Evolutionary conservation across 1,140 invertebrate genomes (phyloP), one percentile per base, ranked within the genome.

Genomic region (Sycophila sp.): DNA sequence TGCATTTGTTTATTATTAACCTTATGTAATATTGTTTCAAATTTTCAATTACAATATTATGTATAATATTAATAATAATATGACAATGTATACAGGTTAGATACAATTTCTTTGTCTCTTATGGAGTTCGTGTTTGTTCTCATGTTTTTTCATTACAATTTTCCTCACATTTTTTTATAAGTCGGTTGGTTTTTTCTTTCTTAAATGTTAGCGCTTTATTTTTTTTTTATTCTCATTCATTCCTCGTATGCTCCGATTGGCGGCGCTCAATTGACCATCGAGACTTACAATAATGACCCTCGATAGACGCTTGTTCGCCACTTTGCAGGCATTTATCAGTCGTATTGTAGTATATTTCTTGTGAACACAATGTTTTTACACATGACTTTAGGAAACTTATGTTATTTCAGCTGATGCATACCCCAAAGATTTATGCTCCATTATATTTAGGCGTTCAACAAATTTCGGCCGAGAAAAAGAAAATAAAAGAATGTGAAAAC

Each of bases 281-380:
- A 81, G 78, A 79, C 62, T 60, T 66, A 42, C 73, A 69, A 75
- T 71, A 59, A 75, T 45, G 69, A 77, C 77, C 69, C 78, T 82
- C 76, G 76, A 80, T 77, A 75, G 75, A 80, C 77, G 77, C 76
- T 80, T 80, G 78, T 78, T 78, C 74, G 75, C 78, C 77, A 77
- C 78, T 69, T 81, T 72, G 80, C 79, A 79, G 81, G 80, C 78
- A 80, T 78, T 79, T 78, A 79, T 85, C 85, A 86, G 85, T 86
- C 85, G 79, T 86, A 85, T 85, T 85, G 82, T 85, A 85, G 80
- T 83, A 85, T 84, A 84, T 82, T 85, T 81, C 55, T 85, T 85
- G 79, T 86, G 84, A 86, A 86, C 85, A 86, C 84, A 86, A 86
- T 86, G 78, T 85, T 85, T 86, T 86, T 85, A 85, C 81, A 84